Evolutionary conservation across 1,140 invertebrate genomes (phyloP).

Genomic region (Rhopalosiphum padi): DNA sequence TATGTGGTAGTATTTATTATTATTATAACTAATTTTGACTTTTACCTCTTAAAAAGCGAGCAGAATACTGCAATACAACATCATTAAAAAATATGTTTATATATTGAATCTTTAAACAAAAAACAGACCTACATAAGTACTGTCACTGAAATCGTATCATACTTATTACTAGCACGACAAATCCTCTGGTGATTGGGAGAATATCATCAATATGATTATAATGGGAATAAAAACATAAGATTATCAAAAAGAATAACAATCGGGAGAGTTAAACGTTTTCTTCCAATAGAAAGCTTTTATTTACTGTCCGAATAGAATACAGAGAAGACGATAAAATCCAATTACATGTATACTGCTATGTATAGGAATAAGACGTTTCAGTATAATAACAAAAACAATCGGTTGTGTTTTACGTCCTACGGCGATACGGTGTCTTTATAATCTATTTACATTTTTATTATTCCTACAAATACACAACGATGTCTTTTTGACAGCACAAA

Average conservation of each 20-base stretch:
- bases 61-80: not conserved
- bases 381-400: not conserved
- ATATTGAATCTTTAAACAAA: not conserved
- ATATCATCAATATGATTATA: not conserved
- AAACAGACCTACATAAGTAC: not conserved
- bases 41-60: not conserved
- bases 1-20: not conserved
- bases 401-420: not conserved
- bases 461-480: not conserved
- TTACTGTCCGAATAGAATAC: not conserved
- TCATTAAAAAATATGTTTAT: not conserved
- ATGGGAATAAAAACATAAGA: not conserved
- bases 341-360: not conserved
- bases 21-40: not conserved
- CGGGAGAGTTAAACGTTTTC: not conserved
- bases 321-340: not conserved
- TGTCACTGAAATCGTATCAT: not conserved
- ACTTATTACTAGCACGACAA: not conserved
- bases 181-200: not conserved
- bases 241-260: not conserved
- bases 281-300: not conserved
- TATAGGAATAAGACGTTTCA: not conserved
- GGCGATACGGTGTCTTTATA: not conserved
- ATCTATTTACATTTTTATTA: constrained; percentile 16
- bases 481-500: not conserved